Conservation (phyloP, 1,140 invertebrate genomes). For the Tetraneura akinire region DNA sequence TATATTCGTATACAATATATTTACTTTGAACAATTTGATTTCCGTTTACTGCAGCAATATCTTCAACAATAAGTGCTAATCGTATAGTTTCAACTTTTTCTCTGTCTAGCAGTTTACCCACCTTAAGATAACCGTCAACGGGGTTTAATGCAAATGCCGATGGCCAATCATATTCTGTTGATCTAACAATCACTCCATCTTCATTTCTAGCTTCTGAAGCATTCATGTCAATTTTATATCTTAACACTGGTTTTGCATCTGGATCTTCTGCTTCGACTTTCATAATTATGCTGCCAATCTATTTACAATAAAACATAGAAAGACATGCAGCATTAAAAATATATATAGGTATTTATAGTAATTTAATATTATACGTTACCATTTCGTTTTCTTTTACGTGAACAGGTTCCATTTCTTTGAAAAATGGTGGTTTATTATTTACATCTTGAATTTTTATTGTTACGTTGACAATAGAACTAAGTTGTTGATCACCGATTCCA, state of each 20-base stretch:
- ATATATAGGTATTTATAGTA: neutral
- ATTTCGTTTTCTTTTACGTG: slow-evolving; percentile 75
- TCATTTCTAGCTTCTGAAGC: slow-evolving; percentile 78
- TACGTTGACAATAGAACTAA: slow-evolving; percentile 70
- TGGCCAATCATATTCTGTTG: slow-evolving; percentile 72
- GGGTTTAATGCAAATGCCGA: slow-evolving; percentile 74
- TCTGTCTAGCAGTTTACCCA: slow-evolving; percentile 72
- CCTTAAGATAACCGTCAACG: slow-evolving; percentile 72
- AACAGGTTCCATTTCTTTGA: slow-evolving; percentile 70
- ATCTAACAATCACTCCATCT: slow-evolving; percentile 71
- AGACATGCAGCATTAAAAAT: too few relatives aligned
- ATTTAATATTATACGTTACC: slow-evolving; percentile 58
- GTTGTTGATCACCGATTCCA: slow-evolving; percentile 77
- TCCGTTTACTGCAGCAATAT: slow-evolving; percentile 76
- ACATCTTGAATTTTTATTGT: slow-evolving; percentile 87
- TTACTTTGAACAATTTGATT: slow-evolving; percentile 72
- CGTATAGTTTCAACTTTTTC: slow-evolving; percentile 81
- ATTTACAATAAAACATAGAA: neutral
- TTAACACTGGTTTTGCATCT: slow-evolving; percentile 74
- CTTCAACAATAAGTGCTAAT: slow-evolving; percentile 77
- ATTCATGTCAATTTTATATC: slow-evolving; percentile 72
- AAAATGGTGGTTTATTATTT: slow-evolving; percentile 84
- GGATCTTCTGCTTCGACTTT: slow-evolving; percentile 74
- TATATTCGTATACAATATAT: slow-evolving; percentile 31
- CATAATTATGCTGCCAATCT: slow-evolving; percentile 73